A percentile compares a stretch with the other conserved stretches of the same genome.
Conservation (phyloP, 2,113 vertebrate species). For the Varanus komodoensis region DNA sequence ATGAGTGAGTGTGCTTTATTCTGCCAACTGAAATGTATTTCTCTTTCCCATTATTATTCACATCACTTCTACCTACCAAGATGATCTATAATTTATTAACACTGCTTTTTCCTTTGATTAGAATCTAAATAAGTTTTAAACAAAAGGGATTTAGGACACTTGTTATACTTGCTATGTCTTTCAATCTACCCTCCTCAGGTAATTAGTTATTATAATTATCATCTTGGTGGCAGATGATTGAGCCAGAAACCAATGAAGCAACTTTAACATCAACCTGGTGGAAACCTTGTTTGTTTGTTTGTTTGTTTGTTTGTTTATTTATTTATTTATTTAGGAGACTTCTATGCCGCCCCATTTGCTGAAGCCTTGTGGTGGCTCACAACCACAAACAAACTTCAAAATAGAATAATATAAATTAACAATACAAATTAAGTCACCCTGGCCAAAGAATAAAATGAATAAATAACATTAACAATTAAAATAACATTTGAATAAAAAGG, state of each 20-base stretch:
- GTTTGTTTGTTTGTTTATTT: too few relatives aligned
- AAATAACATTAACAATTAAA: too few relatives aligned
- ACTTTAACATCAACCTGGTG: neutral
- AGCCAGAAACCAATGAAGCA: neutral
- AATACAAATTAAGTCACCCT: too few relatives aligned
- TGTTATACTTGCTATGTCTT: neutral
- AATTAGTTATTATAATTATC: conserved; percentile 17
- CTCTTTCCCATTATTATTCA: neutral
- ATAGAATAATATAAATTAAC: too few relatives aligned
- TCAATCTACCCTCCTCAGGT: neutral
- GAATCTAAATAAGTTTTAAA: neutral
- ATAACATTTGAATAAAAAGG: too few relatives aligned
- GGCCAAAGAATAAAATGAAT: too few relatives aligned
- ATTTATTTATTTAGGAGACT: too few relatives aligned
- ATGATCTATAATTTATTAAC: conserved; percentile 10
- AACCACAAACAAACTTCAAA: too few relatives aligned
- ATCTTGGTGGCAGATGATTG: neutral
- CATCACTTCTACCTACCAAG: neutral
- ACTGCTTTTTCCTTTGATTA: neutral
- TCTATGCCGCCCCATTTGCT: too few relatives aligned
- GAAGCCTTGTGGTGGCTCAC: too few relatives aligned
- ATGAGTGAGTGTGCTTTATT: neutral
- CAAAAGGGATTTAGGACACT: neutral
- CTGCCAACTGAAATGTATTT: neutral
- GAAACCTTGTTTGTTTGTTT: too few relatives aligned